Conservation (phyloP, 2,797 vertebrate species). For the Alfaro cultratus region DNA sequence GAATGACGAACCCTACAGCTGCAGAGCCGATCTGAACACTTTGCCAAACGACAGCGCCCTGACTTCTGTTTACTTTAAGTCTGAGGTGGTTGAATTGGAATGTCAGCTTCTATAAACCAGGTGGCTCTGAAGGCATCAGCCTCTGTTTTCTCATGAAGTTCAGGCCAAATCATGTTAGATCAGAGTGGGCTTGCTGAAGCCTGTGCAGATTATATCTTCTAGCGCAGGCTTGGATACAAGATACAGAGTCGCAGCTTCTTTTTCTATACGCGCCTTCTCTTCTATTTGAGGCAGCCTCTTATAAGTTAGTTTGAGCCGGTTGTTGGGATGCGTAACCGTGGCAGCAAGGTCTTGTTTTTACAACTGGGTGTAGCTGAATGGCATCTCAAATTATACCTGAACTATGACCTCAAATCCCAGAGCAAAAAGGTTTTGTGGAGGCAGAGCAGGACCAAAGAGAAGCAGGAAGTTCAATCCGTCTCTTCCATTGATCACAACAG, state of each 20-base stretch:
- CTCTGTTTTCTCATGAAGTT: background rate
- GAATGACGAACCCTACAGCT: background rate
- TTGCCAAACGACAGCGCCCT: background rate
- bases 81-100: conserved; percentile 4
- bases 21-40: background rate
- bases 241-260: background rate
- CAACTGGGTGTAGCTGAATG: background rate
- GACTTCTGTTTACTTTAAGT: conserved; percentile 7
- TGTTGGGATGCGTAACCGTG: background rate
- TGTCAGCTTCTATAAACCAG: conserved; percentile 6
- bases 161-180: background rate
- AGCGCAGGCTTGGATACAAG: background rate
- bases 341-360: background rate
- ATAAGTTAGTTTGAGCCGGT: background rate
- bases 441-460: conserved; percentile 1
- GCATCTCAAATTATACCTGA: background rate
- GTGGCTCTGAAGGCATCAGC: background rate
- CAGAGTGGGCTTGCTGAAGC: background rate
- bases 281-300: background rate
- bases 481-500: background rate
- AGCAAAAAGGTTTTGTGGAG: background rate
- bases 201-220: background rate
- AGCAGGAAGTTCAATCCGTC: background rate
- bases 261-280: background rate
- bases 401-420: background rate